Percentiles rank a stretch among this genome's conserved stretches.
Evolutionary conservation across 2,113 vertebrate genomes (phyloP).

Genomic region (Pyrgilauda ruficollis): DNA sequence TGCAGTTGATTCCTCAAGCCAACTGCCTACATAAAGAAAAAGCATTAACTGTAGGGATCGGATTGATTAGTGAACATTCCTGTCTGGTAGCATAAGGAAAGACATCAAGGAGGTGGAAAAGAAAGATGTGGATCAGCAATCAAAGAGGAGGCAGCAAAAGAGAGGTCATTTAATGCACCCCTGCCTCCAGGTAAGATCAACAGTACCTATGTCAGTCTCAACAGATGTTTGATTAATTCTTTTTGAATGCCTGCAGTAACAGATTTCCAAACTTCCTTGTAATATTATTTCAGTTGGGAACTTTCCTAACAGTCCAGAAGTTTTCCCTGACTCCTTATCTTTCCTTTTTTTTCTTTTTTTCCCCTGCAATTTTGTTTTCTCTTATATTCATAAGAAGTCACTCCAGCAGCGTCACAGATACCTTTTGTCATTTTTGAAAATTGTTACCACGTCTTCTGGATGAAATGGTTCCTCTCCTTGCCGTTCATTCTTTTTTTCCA

Average conservation of each 20-base stretch:
- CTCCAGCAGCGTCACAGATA: not conserved
- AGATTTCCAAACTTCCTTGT: not conserved
- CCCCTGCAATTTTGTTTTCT: not conserved
- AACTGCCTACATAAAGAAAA: not conserved
- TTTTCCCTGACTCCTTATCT: not conserved
- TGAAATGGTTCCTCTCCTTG: not conserved
- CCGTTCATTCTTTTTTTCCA: not conserved
- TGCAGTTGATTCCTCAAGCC: slow-evolving; percentile 5
- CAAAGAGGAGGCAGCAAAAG: not conserved
- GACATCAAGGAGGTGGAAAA: not conserved
- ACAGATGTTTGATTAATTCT: slow-evolving; percentile 24
- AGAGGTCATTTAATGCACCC: not conserved
- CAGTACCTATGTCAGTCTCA: not conserved
- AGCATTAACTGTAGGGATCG: not conserved
- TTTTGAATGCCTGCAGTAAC: not conserved
- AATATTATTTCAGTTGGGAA: not conserved
- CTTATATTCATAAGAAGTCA: not conserved
- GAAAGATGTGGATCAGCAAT: not conserved
- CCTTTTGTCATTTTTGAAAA: not conserved
- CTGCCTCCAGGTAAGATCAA: slow-evolving; percentile 40
- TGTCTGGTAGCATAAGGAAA: not conserved
- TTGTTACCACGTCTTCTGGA: not conserved
- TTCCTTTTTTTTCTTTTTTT: not conserved
- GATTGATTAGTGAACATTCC: slow-evolving; percentile 29
- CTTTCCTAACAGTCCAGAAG: not conserved